Percentiles rank a stretch among this genome's conserved stretches.
Conservation (phyloP, 2,797 vertebrate genomes). For the Lutjanus argentimaculatus region DNA sequence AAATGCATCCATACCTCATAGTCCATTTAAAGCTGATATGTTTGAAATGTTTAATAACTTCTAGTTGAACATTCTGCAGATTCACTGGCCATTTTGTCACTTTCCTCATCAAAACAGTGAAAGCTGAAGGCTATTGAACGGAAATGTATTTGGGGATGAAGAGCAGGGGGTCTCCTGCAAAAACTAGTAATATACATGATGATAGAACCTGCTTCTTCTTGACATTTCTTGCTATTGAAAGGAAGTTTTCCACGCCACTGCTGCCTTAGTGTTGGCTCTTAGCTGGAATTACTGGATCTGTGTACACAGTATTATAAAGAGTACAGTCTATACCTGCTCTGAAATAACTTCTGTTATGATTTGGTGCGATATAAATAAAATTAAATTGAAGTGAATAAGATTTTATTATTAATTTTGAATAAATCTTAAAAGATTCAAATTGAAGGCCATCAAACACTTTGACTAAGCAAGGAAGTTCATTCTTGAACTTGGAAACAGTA, state of each 20-base stretch:
- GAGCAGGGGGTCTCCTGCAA: background rate
- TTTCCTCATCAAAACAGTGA: background rate
- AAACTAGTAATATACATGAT: background rate
- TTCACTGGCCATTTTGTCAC: conserved; percentile 1
- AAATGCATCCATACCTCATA: background rate
- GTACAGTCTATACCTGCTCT: no score
- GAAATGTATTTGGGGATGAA: background rate
- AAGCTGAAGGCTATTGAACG: background rate
- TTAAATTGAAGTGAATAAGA: background rate
- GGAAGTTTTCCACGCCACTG: no score
- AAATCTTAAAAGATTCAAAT: background rate
- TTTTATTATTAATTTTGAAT: background rate
- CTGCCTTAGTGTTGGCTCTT: no score
- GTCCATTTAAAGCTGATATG: background rate
- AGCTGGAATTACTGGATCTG: no score
- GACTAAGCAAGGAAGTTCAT: background rate
- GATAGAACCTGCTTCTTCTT: no score
- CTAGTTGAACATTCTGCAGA: background rate
- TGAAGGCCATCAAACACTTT: background rate
- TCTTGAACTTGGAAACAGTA: background rate
- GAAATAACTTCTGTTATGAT: no score
- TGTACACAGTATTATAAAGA: no score
- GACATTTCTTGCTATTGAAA: no score
- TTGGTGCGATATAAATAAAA: no score
- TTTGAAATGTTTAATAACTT: background rate